Evolutionary conservation across 1,140 invertebrate genomes (phyloP).

Genomic region (Acromyrmex heyeri): DNA sequence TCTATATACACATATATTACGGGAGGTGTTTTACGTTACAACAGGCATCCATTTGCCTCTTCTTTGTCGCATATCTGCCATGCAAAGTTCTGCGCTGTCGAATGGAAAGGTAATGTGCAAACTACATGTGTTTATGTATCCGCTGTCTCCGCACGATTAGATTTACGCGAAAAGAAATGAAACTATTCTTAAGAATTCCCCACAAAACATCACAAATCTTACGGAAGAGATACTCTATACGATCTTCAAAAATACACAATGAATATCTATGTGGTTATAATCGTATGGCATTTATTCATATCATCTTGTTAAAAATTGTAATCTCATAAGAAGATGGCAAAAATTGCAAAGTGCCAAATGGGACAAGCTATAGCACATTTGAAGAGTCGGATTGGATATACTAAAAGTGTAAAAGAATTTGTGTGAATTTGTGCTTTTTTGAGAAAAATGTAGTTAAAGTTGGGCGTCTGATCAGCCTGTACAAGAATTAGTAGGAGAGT

Average conservation of each 20-base stretch:
- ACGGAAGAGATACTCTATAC: background rate
- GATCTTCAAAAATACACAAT: background rate
- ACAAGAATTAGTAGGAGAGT: no score
- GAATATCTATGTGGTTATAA: background rate
- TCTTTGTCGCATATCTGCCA: conserved; percentile 17
- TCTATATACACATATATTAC: conserved; percentile 8
- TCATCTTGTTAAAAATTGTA: background rate
- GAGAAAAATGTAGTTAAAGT: no score
- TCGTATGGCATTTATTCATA: background rate
- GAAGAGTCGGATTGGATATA: no score
- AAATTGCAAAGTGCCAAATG: background rate
- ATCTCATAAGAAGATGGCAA: background rate
- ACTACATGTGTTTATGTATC: conserved; percentile 45
- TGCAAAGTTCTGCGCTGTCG: conserved; percentile 16
- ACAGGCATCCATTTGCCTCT: background rate
- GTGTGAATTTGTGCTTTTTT: no score
- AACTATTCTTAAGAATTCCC: background rate
- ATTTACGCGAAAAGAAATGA: conserved; percentile 1
- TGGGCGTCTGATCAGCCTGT: no score
- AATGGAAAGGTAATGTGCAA: conserved; percentile 24
- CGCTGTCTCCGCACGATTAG: background rate
- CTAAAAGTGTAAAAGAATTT: no score
- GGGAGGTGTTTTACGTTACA: conserved; percentile 29
- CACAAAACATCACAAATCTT: background rate
- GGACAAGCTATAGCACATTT: no score